Evolutionary conservation across 2,888 invertebrate genomes (phyloP).

Genomic region (Drosophila peninsularis): DNA sequence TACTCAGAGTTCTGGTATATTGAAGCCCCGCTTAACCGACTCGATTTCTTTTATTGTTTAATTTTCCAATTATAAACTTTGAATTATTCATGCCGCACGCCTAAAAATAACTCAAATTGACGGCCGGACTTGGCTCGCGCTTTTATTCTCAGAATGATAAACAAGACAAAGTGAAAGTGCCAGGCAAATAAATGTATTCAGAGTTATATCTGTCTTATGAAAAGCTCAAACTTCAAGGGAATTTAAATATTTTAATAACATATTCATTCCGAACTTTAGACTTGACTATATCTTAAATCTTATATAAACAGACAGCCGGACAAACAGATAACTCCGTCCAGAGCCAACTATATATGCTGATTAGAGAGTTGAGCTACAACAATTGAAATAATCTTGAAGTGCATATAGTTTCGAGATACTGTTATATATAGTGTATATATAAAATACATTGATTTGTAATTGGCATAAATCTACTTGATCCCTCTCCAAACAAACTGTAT

Average conservation of each 20-base stretch:
- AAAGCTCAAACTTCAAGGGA: background rate
- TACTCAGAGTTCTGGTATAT: background rate
- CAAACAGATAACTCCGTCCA: background rate
- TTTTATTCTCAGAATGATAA: background rate
- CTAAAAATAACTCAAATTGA: constrained; percentile 1
- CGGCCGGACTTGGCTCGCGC: background rate
- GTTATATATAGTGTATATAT: background rate
- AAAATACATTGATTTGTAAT: background rate
- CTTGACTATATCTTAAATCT: background rate
- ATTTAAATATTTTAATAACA: background rate
- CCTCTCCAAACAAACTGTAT: background rate
- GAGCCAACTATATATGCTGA: background rate
- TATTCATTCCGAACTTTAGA: too few relatives aligned
- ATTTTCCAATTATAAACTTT: constrained; percentile 8
- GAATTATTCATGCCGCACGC: constrained; percentile 1
- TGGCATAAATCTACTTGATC: background rate
- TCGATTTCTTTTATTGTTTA: constrained; percentile 1
- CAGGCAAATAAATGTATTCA: background rate
- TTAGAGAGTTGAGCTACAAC: background rate
- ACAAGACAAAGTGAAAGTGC: background rate
- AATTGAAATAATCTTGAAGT: constrained; percentile 1
- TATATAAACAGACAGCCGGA: background rate
- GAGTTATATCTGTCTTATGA: too few relatives aligned
- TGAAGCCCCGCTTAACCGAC: background rate
- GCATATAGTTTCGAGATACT: background rate